phyloP scores from a whole-genome alignment of 1,140 invertebrate species.

The Nephila pilipes region DNA sequence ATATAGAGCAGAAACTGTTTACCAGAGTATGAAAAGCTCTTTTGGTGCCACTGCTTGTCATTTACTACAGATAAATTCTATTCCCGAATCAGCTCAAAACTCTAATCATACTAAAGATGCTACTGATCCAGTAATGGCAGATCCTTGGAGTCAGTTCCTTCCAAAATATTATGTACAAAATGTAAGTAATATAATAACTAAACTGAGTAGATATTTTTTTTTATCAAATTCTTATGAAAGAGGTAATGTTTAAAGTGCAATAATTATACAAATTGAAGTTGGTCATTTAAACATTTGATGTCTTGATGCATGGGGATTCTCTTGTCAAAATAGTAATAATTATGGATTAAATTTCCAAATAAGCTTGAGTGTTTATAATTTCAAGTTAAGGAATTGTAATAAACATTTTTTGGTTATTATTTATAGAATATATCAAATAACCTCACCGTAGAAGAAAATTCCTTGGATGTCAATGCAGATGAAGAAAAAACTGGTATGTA shows the following conservation, averaged over 20 bases:
- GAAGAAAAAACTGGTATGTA: conserved; percentile 26
- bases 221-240: no score
- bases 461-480: conserved; percentile 19
- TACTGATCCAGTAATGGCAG: conserved; percentile 84
- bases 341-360: no score
- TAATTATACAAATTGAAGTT: no score
- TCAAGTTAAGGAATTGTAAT: no score
- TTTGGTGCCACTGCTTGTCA: conserved; percentile 93
- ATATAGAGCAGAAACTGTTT: conserved; percentile 89
- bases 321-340: no score
- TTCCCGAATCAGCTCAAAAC: conserved; percentile 36
- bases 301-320: no score
- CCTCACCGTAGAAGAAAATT: conserved; percentile 65
- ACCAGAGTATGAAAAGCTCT: conserved; percentile 90
- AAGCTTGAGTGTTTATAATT: no score
- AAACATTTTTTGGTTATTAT: not conserved
- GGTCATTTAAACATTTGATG: not conserved
- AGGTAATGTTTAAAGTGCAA: no score
- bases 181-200: conserved; percentile 39
- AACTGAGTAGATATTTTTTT: no score
- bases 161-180: conserved; percentile 83
- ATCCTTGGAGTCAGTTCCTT: conserved; percentile 92
- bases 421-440: conserved; percentile 63
- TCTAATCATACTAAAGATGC: conserved; percentile 83
- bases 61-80: conserved; percentile 92